These are phyloP conservation scores for Merodon equestris DNA, from an alignment of 2,888 invertebrate species.

Conservation along the genomic window DNA sequence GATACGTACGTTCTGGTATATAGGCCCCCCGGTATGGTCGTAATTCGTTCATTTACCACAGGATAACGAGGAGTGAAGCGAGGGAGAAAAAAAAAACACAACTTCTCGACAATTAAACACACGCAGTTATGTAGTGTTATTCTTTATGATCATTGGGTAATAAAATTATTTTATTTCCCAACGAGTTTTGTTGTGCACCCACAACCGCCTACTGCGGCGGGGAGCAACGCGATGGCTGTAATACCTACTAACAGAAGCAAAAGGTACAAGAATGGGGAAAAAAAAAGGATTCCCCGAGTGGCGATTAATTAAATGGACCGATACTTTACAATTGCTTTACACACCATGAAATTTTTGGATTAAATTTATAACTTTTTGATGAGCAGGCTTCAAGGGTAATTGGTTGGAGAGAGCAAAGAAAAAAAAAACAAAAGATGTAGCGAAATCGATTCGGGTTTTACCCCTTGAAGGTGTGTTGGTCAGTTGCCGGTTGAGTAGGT, in stretches of 20 bases:
- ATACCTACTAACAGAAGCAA: constrained; percentile 17
- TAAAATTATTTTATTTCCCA: constrained; percentile 61
- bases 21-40: too few relatives aligned
- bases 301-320: constrained; percentile 64
- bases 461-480: too few relatives aligned
- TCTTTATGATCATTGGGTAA: constrained; percentile 62
- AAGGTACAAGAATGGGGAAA: not conserved
- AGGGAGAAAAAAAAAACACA: constrained; percentile 11
- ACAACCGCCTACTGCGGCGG: not conserved
- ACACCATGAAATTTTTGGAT: constrained; percentile 66
- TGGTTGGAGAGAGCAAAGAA: not conserved
- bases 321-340: constrained; percentile 67
- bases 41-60: too few relatives aligned
- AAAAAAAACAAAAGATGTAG: too few relatives aligned
- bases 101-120: constrained; percentile 57
- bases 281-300: constrained; percentile 31
- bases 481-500: constrained; percentile 4
- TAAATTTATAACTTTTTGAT: constrained; percentile 64
- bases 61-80: too few relatives aligned
- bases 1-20: too few relatives aligned
- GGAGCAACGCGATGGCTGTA: constrained; percentile 32
- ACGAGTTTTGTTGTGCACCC: too few relatives aligned
- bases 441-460: too few relatives aligned
- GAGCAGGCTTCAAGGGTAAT: constrained; percentile 32
- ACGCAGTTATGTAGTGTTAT: constrained; percentile 48